Evolutionary conservation across 2,113 vertebrate genomes (phyloP).

Genomic region (Nyctibius bracteatus): DNA sequence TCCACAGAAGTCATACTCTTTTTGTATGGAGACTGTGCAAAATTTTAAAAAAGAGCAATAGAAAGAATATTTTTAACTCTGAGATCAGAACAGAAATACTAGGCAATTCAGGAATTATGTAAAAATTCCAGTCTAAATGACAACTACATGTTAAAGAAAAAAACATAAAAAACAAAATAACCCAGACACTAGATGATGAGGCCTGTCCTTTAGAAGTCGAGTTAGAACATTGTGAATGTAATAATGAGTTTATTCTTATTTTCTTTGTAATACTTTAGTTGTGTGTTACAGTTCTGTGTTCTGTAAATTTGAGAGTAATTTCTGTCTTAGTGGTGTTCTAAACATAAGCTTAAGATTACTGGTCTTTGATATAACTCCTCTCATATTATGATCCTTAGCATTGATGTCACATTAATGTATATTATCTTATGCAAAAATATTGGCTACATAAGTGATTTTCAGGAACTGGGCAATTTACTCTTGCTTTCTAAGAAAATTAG

Average conservation of each 20-base stretch:
- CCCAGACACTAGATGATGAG: rapidly evolving
- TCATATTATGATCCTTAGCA: neutral
- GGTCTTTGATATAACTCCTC: neutral
- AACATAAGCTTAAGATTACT: neutral
- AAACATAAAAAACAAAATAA: rapidly evolving
- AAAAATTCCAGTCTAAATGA: neutral
- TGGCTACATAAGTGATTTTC: neutral
- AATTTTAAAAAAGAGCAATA: neutral
- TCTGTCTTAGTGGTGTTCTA: neutral
- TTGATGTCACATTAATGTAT: neutral
- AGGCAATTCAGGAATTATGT: neutral
- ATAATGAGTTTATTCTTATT: neutral
- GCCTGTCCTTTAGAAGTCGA: rapidly evolving
- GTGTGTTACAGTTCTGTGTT: neutral
- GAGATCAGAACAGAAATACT: neutral
- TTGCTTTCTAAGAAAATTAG: neutral
- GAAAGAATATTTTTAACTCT: neutral
- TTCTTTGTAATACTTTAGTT: neutral
- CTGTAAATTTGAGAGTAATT: neutral
- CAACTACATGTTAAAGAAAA: neutral
- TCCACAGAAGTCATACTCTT: neutral
- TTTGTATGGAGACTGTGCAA: neutral
- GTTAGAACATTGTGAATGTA: neutral
- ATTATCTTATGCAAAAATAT: neutral
- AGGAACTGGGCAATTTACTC: neutral